phyloP scores from a whole-genome alignment of 1,140 invertebrate species.

The Zaprionus vittiger region DNA sequence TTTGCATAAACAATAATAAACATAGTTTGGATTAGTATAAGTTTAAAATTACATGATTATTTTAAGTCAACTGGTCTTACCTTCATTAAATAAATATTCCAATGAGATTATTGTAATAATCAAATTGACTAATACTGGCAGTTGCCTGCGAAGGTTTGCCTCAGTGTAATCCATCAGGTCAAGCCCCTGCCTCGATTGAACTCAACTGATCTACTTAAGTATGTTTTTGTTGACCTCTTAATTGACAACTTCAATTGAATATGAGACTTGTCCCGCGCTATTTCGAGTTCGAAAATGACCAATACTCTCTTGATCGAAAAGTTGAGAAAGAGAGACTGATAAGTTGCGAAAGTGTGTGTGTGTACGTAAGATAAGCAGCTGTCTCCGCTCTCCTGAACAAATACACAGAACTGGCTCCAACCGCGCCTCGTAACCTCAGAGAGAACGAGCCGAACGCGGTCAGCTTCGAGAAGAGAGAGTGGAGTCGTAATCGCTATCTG shows the following conservation, averaged over 20 bases:
- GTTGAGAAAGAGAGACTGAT: constrained; percentile 24
- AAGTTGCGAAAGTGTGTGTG: constrained; percentile 2
- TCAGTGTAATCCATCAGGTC: neutral
- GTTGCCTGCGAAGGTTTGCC: neutral
- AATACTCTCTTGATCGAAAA: constrained; percentile 9
- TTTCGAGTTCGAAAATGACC: constrained; percentile 29
- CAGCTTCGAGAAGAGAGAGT: neutral
- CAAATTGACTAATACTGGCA: neutral
- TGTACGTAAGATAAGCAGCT: constrained; percentile 22
- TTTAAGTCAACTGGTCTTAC: neutral
- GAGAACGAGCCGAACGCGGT: neutral
- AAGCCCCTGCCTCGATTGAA: neutral
- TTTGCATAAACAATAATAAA: neutral
- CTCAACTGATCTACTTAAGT: constrained; percentile 1
- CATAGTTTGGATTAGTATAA: neutral
- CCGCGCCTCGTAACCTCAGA: constrained; percentile 31
- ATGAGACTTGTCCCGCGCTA: constrained; percentile 1
- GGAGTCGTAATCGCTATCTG: constrained; percentile 23
- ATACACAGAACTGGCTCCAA: constrained; percentile 26
- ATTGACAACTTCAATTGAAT: constrained; percentile 45
- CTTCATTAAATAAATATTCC: neutral
- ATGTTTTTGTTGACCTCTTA: constrained; percentile 33
- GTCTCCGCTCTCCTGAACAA: constrained; percentile 21
- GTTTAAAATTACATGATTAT: neutral
- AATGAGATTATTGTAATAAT: neutral